Percentiles rank a stretch among this genome's conserved stretches.
Evolutionary conservation across 1,140 invertebrate species (phyloP).

Genomic region (Drosophila mauritiana): DNA sequence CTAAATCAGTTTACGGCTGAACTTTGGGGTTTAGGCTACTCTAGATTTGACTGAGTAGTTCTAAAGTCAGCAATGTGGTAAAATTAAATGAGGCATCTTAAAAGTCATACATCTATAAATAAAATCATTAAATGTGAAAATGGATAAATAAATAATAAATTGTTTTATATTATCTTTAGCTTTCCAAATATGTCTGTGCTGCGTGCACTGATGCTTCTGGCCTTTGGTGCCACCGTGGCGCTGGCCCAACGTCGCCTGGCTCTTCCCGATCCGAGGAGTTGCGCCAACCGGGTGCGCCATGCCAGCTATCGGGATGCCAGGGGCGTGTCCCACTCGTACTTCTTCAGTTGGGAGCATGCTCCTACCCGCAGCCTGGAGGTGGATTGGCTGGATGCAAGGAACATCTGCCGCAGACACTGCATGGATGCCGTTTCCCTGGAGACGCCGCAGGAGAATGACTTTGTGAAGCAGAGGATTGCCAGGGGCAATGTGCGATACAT

Average conservation of each 20-base stretch:
- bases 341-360: conserved; percentile 96
- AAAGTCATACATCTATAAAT: too few relatives aligned
- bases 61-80: too few relatives aligned
- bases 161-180: background rate
- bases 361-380: conserved; percentile 94
- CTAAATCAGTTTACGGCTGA: conserved; percentile 48
- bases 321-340: conserved; percentile 94
- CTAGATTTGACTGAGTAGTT: conserved; percentile 4
- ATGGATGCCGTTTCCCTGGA: conserved; percentile 96
- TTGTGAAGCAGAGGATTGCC: conserved; percentile 93
- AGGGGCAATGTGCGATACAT: conserved; percentile 91
- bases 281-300: conserved; percentile 93
- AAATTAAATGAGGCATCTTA: too few relatives aligned
- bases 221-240: conserved; percentile 88
- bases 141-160: background rate
- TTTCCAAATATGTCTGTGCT: conserved; percentile 67
- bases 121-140: too few relatives aligned
- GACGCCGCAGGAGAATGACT: conserved; percentile 95
- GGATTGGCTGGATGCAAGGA: conserved; percentile 95
- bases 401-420: conserved; percentile 96
- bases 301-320: conserved; percentile 93
- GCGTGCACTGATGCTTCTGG: conserved; percentile 86
- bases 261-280: conserved; percentile 94
- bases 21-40: conserved; percentile 17
- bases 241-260: conserved; percentile 93